Evolutionary conservation across 2,888 invertebrate genomes (phyloP).

Genomic region (Mythimna pallens): DNA sequence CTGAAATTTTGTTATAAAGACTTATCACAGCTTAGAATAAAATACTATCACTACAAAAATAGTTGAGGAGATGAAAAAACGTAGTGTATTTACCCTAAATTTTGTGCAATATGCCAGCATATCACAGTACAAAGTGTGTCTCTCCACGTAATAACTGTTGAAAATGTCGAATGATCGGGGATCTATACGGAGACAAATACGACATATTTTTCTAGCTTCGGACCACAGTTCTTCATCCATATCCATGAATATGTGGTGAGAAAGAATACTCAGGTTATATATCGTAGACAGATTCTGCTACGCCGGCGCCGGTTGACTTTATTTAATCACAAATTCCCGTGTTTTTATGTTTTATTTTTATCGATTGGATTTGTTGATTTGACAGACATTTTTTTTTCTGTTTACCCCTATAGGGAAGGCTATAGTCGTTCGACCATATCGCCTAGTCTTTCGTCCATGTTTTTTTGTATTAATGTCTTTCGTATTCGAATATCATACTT

Average conservation of each 20-base stretch:
- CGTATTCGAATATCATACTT: too few species aligned
- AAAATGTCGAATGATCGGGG: conserved; percentile 81
- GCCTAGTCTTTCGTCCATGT: too few species aligned
- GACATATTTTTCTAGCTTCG: conserved; percentile 81
- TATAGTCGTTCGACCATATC: too few species aligned
- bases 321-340: background rate
- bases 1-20: too few species aligned
- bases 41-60: background rate
- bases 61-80: background rate
- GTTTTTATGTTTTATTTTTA: background rate
- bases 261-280: background rate
- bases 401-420: too few species aligned
- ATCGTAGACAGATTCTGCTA: background rate
- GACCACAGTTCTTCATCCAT: conserved; percentile 55
- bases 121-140: conserved; percentile 79
- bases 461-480: too few species aligned
- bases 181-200: conserved; percentile 79
- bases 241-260: background rate
- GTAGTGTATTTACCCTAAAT: conserved; percentile 73
- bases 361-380: background rate
- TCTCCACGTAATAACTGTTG: conserved; percentile 78
- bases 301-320: background rate
- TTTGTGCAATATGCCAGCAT: conserved; percentile 84
- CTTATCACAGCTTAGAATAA: too few species aligned
- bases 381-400: too few species aligned